Base-by-base conservation (phyloP, 2,888 invertebrate species). In the Pyrgus malvae region DNA sequence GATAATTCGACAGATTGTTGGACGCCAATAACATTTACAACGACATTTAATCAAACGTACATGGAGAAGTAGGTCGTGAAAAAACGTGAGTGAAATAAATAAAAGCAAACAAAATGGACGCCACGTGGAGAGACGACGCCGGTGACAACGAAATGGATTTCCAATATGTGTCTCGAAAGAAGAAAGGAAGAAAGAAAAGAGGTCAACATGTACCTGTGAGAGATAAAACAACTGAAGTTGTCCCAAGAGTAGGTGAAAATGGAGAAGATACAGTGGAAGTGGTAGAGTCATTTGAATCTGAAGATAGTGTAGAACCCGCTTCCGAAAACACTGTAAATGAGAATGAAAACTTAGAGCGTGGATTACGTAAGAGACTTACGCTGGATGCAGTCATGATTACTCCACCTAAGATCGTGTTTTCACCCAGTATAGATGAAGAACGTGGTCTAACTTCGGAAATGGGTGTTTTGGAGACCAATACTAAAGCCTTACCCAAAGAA, bases 401-500 rank as follows among this genome's bases (percentile, higher is more conserved):
- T n/a, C 29, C 38, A 19, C 48, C 48, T 7, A 29, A 48, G 12
- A 11, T 49, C 11, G 17, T 2, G 2, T 9, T 7, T 2, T 19
- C 23, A 16, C 31, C 41, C 1, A 41, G 23, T 3, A 7, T 23
- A 16, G 23, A 41, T 0, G 41, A 41, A 23, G 23, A 14, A 29
- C 16, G 9, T 48, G 31, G 38, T 48, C 8, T 7, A 21, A 11
- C 40, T 0, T 12, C n/a, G 3, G 14, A 41, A 41, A 2, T 8
- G 1, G 41, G 35, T 29, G 12, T 40, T 19, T 7, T 40, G 21
- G 40, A 40, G 12, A 21, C 50, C 19, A 74, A 73, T n/a, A 58
- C 45, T 4, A 66, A 63, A 58, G 80, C 84, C 0, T 59, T 86
- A 38, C 41, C 68, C 1, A 79, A 73, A 59, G 42, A 70, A 9